Conservation (phyloP, 1,140 invertebrate genomes). For the Zaprionus capensis region DNA sequence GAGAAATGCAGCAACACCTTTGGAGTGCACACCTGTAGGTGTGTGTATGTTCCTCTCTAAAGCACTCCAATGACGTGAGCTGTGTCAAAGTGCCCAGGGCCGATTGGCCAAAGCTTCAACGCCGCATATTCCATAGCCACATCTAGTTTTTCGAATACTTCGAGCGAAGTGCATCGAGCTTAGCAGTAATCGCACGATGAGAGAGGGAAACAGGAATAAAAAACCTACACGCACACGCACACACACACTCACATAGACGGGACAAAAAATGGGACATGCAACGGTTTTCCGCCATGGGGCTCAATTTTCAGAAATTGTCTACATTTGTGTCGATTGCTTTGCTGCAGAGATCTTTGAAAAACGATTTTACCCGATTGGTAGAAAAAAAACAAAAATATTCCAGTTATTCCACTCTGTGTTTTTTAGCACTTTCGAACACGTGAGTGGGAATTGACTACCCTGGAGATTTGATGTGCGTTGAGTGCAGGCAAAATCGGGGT, state of each 20-base stretch:
- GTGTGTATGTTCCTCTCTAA: too few relatives aligned
- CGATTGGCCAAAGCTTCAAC: background rate
- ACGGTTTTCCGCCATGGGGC: background rate
- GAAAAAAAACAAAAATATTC: background rate
- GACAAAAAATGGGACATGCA: slow-evolving; percentile 1
- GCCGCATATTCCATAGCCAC: background rate
- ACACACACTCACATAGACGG: background rate
- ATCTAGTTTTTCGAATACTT: background rate
- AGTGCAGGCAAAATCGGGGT: background rate
- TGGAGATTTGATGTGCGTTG: background rate
- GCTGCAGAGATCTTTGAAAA: background rate
- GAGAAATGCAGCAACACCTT: too few relatives aligned
- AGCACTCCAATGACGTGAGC: background rate
- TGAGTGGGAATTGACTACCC: background rate
- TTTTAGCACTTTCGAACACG: background rate
- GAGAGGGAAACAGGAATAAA: background rate
- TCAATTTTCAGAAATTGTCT: slow-evolving; percentile 8
- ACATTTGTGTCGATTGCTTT: slow-evolving; percentile 3
- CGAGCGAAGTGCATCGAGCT: background rate
- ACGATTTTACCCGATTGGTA: slow-evolving; percentile 1
- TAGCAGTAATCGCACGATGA: background rate
- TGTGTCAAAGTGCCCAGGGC: background rate
- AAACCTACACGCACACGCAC: background rate
- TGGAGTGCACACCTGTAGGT: too few relatives aligned
- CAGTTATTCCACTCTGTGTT: background rate